phyloP scores from a whole-genome alignment of 2,113 vertebrate genomes.

The Equus quagga region DNA sequence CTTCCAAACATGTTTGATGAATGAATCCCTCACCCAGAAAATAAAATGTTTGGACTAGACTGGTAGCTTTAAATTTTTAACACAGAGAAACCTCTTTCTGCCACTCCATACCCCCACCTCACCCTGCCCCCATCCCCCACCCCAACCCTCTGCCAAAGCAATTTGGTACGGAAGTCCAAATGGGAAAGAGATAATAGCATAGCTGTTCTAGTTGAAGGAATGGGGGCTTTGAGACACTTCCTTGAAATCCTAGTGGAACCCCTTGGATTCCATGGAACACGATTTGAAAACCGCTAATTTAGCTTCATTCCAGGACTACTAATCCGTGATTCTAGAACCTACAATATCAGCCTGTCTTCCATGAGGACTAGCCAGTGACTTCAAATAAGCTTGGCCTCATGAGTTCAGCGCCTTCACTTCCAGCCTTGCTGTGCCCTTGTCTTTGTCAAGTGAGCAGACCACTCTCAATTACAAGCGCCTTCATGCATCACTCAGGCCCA shows the following conservation, averaged over 20 bases:
- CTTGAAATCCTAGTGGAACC: too few relatives aligned
- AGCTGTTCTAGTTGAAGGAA: background rate
- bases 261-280: background rate
- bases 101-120: too few relatives aligned
- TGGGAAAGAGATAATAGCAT: too few relatives aligned
- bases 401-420: background rate
- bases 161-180: background rate
- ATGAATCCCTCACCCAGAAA: background rate
- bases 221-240: background rate
- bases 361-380: background rate
- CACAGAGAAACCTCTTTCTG: background rate
- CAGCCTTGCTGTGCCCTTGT: background rate
- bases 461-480: background rate
- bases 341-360: background rate
- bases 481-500: background rate
- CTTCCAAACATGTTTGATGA: background rate
- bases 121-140: too few relatives aligned
- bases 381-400: background rate
- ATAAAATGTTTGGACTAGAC: background rate
- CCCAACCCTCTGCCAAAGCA: background rate
- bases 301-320: background rate
- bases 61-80: background rate
- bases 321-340: background rate
- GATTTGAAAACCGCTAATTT: background rate
- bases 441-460: background rate